Base-by-base conservation (phyloP, 2,797 vertebrate species). In the Rhabdophis nuchalis region DNA sequence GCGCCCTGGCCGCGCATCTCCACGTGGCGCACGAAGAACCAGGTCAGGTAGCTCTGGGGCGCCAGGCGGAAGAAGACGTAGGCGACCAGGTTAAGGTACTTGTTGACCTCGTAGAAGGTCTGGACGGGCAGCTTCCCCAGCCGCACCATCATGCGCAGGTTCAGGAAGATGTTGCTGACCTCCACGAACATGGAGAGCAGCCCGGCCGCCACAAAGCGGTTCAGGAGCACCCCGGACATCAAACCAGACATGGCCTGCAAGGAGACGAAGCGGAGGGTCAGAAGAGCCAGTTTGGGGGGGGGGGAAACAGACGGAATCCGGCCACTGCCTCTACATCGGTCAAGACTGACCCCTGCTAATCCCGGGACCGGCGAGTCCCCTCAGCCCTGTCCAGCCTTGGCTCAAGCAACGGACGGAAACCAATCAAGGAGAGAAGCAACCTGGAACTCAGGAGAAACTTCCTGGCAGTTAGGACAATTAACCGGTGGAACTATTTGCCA, bases 91-190 rank as follows among this genome's bases (percentile, higher is more conserved):
- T 99, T 99, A 97, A 97, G 1, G 1, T 98, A 95, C 93, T 98
- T 99, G 97, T 99, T 99, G 97, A 98, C 52, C 61, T 90, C 20
- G 91, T 98, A 99, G 50, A 98, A 90, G 4, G 91, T 41, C 0
- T 97, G 97, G 53, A 97, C 95, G 92, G 98, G 98, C 58, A 97
- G 97, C 0, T 96, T 95, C 1, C 97, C 98, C 95, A 99, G 98
- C 95, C 99, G 99, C 94, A 99, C 96, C 97, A 99, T 96, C 96
- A 99, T 98, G 86, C 99, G 97, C 25, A 98, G 52, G 20, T 99
- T 99, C 53, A 99, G 98, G 90, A 99, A 99, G 94, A 99, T 97
- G 58, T 98, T 99, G 98, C 99, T 99, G 95, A 99, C 97, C 96
- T 99, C 99, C 93, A 99, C 99, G 12, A 99, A 98, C 85, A 99